These are phyloP conservation scores for Polyommatus iphigenia DNA, from an alignment of 2,888 invertebrate genomes.

Conservation along the genomic window DNA sequence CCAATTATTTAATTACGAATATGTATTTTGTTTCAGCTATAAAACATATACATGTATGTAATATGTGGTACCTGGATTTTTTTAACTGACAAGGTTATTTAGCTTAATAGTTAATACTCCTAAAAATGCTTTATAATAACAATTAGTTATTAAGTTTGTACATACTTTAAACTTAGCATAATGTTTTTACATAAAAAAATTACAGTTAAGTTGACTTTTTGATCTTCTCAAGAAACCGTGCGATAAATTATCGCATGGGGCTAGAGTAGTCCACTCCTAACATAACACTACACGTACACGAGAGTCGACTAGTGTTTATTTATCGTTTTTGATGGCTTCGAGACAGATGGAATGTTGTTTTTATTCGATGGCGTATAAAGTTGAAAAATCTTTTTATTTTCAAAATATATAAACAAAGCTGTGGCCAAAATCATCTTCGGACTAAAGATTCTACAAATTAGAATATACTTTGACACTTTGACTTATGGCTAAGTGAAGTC, in stretches of 20 bases:
- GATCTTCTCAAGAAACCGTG: not conserved
- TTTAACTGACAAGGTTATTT: no score
- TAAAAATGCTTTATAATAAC: no score
- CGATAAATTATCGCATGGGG: constrained; percentile 50
- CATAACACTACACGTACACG: constrained; percentile 62
- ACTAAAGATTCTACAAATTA: no score
- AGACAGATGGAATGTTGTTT: constrained; percentile 77
- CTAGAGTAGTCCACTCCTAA: constrained; percentile 51
- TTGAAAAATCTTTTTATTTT: constrained; percentile 45
- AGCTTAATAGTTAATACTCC: no score
- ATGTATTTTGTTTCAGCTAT: no score
- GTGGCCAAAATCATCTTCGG: not conserved
- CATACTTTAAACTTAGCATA: no score
- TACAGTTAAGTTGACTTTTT: constrained; percentile 31
- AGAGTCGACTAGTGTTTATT: constrained; percentile 75
- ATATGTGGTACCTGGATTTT: no score
- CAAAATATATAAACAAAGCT: constrained; percentile 22
- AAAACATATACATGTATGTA: no score
- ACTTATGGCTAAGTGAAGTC: not conserved
- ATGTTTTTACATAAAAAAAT: not conserved
- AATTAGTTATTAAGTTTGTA: no score
- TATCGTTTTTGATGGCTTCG: constrained; percentile 77
- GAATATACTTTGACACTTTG: not conserved
- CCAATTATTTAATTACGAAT: no score
- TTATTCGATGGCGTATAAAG: constrained; percentile 70